Evolutionary conservation across 2,113 vertebrate species (phyloP).

Genomic region (Myrmecobius fasciatus): DNA sequence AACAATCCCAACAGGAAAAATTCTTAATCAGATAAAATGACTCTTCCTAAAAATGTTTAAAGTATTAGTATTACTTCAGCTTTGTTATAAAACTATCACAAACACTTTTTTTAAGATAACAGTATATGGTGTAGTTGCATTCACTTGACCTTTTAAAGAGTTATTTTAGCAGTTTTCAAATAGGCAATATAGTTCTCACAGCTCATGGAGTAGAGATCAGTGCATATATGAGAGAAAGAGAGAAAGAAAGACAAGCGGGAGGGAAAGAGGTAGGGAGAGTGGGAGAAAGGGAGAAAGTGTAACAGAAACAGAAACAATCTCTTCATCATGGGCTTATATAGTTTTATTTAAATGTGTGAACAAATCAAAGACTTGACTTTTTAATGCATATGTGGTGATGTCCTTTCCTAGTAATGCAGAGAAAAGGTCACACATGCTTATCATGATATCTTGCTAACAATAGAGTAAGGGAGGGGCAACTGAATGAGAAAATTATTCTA

Average conservation of each 20-base stretch:
- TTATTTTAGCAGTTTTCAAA: neutral
- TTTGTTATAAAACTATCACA: neutral
- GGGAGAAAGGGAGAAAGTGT: neutral
- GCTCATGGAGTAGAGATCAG: neutral
- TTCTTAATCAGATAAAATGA: conserved; percentile 12
- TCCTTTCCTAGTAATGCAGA: neutral
- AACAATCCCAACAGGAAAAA: neutral
- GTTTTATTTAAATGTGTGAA: neutral
- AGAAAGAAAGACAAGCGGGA: neutral
- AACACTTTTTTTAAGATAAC: neutral
- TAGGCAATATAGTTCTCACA: neutral
- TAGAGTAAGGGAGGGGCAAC: neutral
- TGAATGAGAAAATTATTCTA: neutral
- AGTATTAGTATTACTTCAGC: neutral
- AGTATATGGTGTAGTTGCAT: neutral
- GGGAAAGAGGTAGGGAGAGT: neutral
- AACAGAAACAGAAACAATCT: neutral
- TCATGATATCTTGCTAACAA: neutral
- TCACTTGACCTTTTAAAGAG: rapidly evolving
- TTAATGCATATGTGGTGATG: neutral
- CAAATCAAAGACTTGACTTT: neutral
- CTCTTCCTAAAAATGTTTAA: neutral
- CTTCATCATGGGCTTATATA: neutral
- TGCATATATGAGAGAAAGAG: neutral
- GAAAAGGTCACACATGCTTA: neutral